phyloP scores from a whole-genome alignment of 2,113 vertebrate species.

The Prunella himalayana region DNA sequence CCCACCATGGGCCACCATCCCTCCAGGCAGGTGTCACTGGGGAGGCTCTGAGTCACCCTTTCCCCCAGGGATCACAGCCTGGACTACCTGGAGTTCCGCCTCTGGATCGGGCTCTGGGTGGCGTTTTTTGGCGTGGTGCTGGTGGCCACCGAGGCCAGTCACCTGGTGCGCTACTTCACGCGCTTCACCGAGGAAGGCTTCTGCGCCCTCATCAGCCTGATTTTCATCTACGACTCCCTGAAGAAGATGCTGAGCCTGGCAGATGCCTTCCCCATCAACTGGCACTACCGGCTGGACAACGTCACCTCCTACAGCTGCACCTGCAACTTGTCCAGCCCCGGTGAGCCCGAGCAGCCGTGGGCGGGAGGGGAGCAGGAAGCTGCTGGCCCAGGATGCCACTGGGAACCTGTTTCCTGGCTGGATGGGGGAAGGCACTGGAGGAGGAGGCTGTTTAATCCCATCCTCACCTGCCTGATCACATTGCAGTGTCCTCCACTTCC shows the following conservation, averaged over 20 bases:
- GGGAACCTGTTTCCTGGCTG: neutral
- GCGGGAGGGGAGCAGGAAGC: neutral
- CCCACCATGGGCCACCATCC: neutral
- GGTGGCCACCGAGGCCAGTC: slow-evolving; percentile 79
- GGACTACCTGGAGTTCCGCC: slow-evolving; percentile 79
- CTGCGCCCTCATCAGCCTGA: slow-evolving; percentile 80
- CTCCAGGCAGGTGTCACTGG: rapidly evolving
- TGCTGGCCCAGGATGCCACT: neutral
- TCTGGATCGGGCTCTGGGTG: slow-evolving; percentile 83
- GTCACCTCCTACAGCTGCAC: slow-evolving; percentile 66
- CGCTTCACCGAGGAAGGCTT: slow-evolving; percentile 82
- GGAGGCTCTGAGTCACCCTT: neutral
- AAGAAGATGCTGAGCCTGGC: slow-evolving; percentile 78
- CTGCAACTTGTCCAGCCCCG: slow-evolving; percentile 54
- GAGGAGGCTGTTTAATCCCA: neutral
- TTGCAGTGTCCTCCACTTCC: neutral
- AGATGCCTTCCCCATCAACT: slow-evolving; percentile 73
- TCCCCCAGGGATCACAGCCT: slow-evolving; percentile 68
- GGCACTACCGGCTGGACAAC: slow-evolving; percentile 47
- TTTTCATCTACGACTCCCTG: slow-evolving; percentile 79
- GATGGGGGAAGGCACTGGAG: neutral
- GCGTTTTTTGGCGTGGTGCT: slow-evolving; percentile 74
- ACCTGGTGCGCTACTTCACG: slow-evolving; percentile 77
- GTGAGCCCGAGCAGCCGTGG: neutral
- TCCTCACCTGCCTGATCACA: neutral